A percentile compares a stretch with the other conserved stretches of the same genome.
Conservation (phyloP, 1,140 invertebrate species). For the Drosophila jambulina region DNA sequence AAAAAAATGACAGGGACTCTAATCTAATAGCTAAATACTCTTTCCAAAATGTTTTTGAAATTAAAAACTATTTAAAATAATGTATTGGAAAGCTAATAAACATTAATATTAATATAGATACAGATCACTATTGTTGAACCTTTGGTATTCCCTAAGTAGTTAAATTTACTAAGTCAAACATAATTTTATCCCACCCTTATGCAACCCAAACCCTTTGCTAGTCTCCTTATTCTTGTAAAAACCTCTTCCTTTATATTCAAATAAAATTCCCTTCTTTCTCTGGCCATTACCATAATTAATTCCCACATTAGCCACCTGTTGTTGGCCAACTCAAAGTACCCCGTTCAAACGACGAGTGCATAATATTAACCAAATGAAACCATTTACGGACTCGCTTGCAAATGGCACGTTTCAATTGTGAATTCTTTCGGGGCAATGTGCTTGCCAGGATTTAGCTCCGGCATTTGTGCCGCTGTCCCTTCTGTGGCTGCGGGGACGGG, state of each 20-base stretch:
- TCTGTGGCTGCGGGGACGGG: background rate
- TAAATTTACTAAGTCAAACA: background rate
- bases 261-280: background rate
- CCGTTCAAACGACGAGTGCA: slow-evolving; percentile 25
- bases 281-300: slow-evolving; percentile 1
- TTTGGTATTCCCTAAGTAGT: background rate
- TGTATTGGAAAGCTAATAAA: background rate
- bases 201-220: background rate
- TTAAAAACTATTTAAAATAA: background rate
- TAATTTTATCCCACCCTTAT: too few relatives aligned
- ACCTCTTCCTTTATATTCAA: background rate
- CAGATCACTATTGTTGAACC: too few relatives aligned
- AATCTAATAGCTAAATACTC: background rate
- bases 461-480: slow-evolving; percentile 29
- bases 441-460: slow-evolving; percentile 25
- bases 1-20: slow-evolving; percentile 5
- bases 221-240: background rate
- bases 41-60: background rate
- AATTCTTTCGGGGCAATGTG: slow-evolving; percentile 64
- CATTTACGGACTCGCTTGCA: slow-evolving; percentile 53
- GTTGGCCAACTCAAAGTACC: slow-evolving; percentile 15
- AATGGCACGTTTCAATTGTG: slow-evolving; percentile 66
- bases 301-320: slow-evolving; percentile 9
- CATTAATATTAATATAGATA: background rate
- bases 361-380: slow-evolving; percentile 54